Conservation (phyloP, 2,888 invertebrate species). For the Liodrosophila aerea region DNA sequence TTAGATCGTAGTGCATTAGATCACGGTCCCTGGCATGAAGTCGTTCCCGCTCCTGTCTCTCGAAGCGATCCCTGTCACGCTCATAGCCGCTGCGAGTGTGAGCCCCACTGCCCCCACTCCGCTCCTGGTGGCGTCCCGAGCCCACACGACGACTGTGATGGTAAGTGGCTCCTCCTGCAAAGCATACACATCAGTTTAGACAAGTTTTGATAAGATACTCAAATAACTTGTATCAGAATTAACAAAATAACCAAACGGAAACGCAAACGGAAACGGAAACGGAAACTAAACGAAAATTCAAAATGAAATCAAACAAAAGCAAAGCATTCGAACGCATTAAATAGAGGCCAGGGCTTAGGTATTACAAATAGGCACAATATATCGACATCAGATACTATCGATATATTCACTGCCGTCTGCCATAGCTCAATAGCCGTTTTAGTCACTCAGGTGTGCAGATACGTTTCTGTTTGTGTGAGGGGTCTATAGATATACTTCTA, state of each 20-base stretch:
- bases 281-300: slow-evolving; percentile 46
- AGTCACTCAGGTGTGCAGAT: slow-evolving; percentile 52
- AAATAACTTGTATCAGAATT: not conserved
- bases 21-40: slow-evolving; percentile 82
- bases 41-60: slow-evolving; percentile 79
- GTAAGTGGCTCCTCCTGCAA: slow-evolving; percentile 82
- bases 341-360: slow-evolving; percentile 16
- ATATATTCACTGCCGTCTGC: slow-evolving; percentile 9
- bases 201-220: not conserved
- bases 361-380: not conserved
- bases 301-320: slow-evolving; percentile 54
- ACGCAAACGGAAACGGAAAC: not conserved
- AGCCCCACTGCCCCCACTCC: slow-evolving; percentile 72
- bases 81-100: slow-evolving; percentile 63
- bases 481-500: slow-evolving; percentile 1
- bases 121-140: slow-evolving; percentile 78
- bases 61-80: slow-evolving; percentile 74
- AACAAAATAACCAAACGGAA: slow-evolving; percentile 1
- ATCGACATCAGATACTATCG: not conserved
- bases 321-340: slow-evolving; percentile 72
- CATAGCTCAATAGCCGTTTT: slow-evolving; percentile 32
- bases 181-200: slow-evolving; percentile 35
- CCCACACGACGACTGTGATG: slow-evolving; percentile 81
- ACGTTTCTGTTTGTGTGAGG: slow-evolving; percentile 19
- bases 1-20: slow-evolving; percentile 82